Evolutionary conservation across 2,797 vertebrate species (phyloP), one percentile per base, ranked within the genome.

Genomic region (Leptoclinus maculatus): DNA sequence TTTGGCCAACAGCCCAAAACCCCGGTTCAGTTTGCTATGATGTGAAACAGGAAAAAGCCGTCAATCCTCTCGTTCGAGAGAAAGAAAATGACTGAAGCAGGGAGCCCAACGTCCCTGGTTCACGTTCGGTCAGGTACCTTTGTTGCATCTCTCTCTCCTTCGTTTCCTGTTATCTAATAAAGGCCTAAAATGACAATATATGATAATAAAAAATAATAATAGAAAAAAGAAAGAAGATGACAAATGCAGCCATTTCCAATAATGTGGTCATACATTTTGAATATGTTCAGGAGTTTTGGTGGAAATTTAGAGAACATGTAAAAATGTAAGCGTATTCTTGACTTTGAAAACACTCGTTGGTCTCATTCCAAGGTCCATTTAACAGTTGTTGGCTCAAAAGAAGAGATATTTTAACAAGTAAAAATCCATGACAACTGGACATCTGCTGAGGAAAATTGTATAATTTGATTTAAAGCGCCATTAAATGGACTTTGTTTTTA

Each of bases 401-500:
- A 58, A 47, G 13, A 19, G 1, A 39, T 1, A 53, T 53, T n/a
- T 41, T n/a, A 49, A 51, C 43, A 17, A 21, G 2, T 17, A 59
- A 2, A 41, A 53, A 19, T 63, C 14, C 17, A 45, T 47, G 45
- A 47, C 3, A 41, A 64, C 25, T 41, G 4, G 41, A 41, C 32
- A 47, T 29, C 53, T 23, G 19, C 10, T 21, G n/a, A 60, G 32
- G 23, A 51, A 51, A 21, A 72, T 16, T 4, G 25, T 13, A 36
- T 39, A 9, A 59, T 63, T 19, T n/a, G 25, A 69, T 29, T 63
- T 23, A 70, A 64, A 64, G 16, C 59, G 54, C 58, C 2, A 53
- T 34, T 36, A 36, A 54, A 21, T 32, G 17, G 8, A 47, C 16
- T 17, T 27, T 47, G 17, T 27, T 59, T 76, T 59, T 47, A 11